These are phyloP conservation scores for Acrocera orbiculus DNA, from an alignment of 2,888 invertebrate genomes.

Conservation along the genomic window DNA sequence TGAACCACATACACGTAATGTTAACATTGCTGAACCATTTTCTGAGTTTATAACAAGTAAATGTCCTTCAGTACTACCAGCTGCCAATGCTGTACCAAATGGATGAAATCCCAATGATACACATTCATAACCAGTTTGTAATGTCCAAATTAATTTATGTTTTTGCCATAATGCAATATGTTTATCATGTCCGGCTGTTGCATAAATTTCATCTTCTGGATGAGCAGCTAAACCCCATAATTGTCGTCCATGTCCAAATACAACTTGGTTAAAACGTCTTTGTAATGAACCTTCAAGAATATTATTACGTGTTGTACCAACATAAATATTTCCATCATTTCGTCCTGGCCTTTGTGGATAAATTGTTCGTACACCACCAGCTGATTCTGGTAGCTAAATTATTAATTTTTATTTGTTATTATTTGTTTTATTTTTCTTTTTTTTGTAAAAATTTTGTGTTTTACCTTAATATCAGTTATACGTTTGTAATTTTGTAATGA, in stretches of 20 bases:
- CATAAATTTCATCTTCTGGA: slow-evolving; percentile 79
- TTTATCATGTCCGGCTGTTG: slow-evolving; percentile 82
- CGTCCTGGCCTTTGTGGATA: slow-evolving; percentile 75
- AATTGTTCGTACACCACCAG: slow-evolving; percentile 77
- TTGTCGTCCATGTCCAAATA: slow-evolving; percentile 77
- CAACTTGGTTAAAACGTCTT: slow-evolving; percentile 68
- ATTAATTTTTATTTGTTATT: neutral
- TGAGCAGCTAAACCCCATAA: slow-evolving; percentile 78
- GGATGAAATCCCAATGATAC: slow-evolving; percentile 77
- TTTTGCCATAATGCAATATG: slow-evolving; percentile 81
- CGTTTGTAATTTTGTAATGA: slow-evolving; percentile 75
- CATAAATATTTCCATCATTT: slow-evolving; percentile 79
- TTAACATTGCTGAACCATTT: slow-evolving; percentile 68
- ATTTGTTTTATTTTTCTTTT: neutral
- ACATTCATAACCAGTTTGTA: slow-evolving; percentile 78
- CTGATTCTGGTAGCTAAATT: slow-evolving; percentile 61
- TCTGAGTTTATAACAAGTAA: slow-evolving; percentile 72
- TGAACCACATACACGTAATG: slow-evolving; percentile 71
- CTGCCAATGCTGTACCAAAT: slow-evolving; percentile 69
- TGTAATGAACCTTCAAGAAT: slow-evolving; percentile 82
- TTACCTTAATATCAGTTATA: slow-evolving; percentile 73
- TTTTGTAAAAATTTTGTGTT: neutral
- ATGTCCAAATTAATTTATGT: slow-evolving; percentile 72
- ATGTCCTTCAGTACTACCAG: slow-evolving; percentile 80
- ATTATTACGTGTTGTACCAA: slow-evolving; percentile 77